A percentile compares a stretch with the other conserved stretches of the same genome.
phyloP scores from a whole-genome alignment of 2,113 vertebrate genomes.

The Aviceda subcristata region DNA sequence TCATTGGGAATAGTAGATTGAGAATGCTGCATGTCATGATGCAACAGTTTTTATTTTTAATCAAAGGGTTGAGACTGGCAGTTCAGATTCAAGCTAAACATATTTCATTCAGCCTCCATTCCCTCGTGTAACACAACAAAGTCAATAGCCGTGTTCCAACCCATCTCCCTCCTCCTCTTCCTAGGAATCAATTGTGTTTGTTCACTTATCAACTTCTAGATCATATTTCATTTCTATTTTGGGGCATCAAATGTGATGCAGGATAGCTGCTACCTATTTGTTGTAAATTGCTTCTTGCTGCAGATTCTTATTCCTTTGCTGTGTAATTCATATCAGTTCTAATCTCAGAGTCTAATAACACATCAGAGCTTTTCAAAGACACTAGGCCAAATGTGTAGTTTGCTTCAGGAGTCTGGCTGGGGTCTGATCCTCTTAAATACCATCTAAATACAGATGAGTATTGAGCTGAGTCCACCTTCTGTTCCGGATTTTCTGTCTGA shows the following conservation, averaged over 20 bases:
- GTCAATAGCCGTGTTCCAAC: conserved; percentile 25
- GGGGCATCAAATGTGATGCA: background rate
- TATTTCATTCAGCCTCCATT: conserved; percentile 28
- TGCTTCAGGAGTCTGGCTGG: background rate
- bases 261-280: conserved; percentile 28
- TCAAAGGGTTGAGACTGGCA: background rate
- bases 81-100: conserved; percentile 7
- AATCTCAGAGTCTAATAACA: conserved; percentile 14
- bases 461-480: background rate
- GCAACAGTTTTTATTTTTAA: conserved; percentile 47
- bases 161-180: background rate
- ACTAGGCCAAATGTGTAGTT: background rate
- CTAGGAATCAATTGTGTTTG: conserved; percentile 26
- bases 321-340: background rate
- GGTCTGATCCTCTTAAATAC: background rate
- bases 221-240: conserved; percentile 60
- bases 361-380: background rate
- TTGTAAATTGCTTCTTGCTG: conserved; percentile 31
- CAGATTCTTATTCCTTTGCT: conserved; percentile 15
- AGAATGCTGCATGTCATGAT: background rate
- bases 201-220: conserved; percentile 40
- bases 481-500: background rate
- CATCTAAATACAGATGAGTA: background rate
- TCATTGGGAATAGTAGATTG: background rate
- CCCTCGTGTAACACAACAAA: conserved; percentile 1